Conservation (phyloP, 2,113 vertebrate species). For the Tyto alba region DNA sequence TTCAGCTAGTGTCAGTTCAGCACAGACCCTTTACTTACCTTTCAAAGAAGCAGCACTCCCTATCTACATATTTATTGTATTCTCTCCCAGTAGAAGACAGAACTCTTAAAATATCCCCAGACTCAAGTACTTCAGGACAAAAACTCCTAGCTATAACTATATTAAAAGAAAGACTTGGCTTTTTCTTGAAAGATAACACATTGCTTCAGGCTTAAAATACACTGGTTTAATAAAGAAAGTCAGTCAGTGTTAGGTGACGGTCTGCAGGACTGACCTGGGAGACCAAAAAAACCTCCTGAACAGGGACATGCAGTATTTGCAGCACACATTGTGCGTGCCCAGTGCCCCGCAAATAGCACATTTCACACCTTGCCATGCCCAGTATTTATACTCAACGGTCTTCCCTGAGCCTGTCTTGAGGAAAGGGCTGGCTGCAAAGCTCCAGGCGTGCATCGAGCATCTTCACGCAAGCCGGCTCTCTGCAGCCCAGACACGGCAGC, state of each 20-base stretch:
- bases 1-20: not conserved
- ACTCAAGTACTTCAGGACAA: not conserved
- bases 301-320: not conserved
- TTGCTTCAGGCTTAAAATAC: slow-evolving; percentile 13
- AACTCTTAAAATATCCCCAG: slow-evolving; percentile 18
- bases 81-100: not conserved
- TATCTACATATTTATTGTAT: slow-evolving; percentile 8
- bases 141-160: not conserved
- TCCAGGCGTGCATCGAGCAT: not conserved
- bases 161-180: not conserved
- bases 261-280: not conserved
- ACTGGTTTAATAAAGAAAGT: not conserved
- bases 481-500: not conserved
- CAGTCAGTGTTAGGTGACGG: not conserved
- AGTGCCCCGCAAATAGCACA: not conserved
- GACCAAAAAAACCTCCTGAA: not conserved
- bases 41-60: not conserved
- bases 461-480: not conserved
- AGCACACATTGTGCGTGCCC: not conserved
- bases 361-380: not conserved
- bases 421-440: not conserved
- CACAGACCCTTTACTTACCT: slow-evolving; percentile 1
- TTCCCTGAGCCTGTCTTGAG: not conserved
- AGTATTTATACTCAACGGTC: not conserved
- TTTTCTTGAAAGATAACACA: not conserved